phyloP scores from a whole-genome alignment of 2,797 vertebrate species.

The Buceros bicornis region DNA sequence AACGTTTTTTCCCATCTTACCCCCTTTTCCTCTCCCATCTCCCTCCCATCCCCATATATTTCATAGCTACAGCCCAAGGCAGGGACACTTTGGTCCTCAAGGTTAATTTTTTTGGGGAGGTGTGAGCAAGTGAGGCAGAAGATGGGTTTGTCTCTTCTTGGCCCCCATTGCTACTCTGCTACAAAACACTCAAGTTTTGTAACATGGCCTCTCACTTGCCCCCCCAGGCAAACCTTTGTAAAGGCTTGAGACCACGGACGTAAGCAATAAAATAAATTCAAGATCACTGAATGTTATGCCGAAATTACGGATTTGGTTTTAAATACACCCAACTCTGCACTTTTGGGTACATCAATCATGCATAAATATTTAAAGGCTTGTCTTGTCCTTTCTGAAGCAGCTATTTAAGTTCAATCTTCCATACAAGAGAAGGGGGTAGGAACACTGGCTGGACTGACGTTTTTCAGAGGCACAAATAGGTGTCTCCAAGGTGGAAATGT shows the following conservation, averaged over 20 bases:
- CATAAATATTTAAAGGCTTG: constrained; percentile 76
- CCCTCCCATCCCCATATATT: not conserved
- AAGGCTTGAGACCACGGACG: constrained; percentile 66
- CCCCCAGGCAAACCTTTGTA: constrained; percentile 72
- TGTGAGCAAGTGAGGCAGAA: constrained; percentile 57
- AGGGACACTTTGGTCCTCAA: not conserved
- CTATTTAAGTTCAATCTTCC: not conserved
- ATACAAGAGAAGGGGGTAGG: not conserved
- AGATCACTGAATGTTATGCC: constrained; percentile 36
- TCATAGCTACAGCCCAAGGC: constrained; percentile 4
- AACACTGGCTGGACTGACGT: not conserved
- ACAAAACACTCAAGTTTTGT: not conserved
- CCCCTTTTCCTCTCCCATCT: constrained; percentile 11
- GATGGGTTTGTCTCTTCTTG: constrained; percentile 5
- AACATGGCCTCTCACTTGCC: constrained; percentile 60
- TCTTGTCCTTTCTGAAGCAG: constrained; percentile 30
- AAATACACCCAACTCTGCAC: not conserved
- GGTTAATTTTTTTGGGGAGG: constrained; percentile 23
- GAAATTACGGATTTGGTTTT: constrained; percentile 39
- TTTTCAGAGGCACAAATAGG: not conserved
- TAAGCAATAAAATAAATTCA: constrained; percentile 21
- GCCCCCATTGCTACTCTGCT: constrained; percentile 4
- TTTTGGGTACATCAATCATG: constrained; percentile 29
- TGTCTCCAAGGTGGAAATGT: not conserved
- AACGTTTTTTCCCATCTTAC: not conserved